Evolutionary conservation across 2,113 vertebrate genomes (phyloP).

Genomic region (Ictidomys tridecemlineatus): DNA sequence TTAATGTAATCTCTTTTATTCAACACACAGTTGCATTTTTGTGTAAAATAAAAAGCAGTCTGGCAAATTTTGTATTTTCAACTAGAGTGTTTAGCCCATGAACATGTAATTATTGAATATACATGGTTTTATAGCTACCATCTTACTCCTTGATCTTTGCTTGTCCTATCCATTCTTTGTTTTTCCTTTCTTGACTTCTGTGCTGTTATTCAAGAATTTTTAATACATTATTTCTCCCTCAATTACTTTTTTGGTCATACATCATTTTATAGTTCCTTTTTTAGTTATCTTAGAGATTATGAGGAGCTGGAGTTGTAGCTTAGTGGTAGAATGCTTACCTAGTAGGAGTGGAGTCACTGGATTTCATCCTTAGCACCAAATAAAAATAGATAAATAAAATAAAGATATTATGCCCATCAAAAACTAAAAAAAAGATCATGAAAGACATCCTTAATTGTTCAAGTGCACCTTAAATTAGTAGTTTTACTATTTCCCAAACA

Average conservation of each 20-base stretch:
- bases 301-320: too few relatives aligned
- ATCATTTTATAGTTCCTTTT: background rate
- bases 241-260: background rate
- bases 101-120: background rate
- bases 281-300: background rate
- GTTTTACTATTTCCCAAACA: background rate
- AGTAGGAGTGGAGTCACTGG: too few relatives aligned
- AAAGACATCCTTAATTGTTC: background rate
- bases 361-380: too few relatives aligned
- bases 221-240: background rate
- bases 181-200: background rate
- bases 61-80: background rate
- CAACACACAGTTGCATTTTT: background rate
- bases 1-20: constrained; percentile 37
- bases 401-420: too few relatives aligned
- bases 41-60: background rate
- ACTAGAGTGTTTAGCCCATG: background rate
- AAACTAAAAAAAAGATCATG: background rate
- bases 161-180: background rate
- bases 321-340: too few relatives aligned
- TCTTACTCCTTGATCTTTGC: constrained; percentile 2
- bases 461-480: background rate
- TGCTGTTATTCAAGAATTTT: constrained; percentile 6
- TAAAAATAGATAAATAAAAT: too few relatives aligned
- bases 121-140: background rate